Evolutionary conservation across 2,888 invertebrate species (phyloP).

Genomic region (Nomada goodeniana): DNA sequence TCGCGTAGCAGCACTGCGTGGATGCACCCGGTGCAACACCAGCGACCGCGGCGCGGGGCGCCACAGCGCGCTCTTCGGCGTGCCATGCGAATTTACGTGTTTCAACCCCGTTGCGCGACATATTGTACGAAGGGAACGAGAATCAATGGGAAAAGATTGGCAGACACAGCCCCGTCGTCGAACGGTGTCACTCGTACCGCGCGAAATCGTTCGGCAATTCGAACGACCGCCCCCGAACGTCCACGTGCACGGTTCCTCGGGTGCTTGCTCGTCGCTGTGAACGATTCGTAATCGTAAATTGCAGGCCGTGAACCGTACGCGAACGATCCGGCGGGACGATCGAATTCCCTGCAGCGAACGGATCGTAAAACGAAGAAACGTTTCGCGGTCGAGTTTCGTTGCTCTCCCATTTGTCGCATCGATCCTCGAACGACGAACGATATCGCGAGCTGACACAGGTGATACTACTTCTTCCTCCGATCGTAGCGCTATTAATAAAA

Average conservation of each 20-base stretch:
- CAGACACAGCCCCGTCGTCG: background rate
- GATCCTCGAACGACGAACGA: background rate
- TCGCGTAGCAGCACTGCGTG: background rate
- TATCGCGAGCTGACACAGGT: conserved; percentile 59
- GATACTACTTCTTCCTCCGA: conserved; percentile 80
- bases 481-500: conserved; percentile 51
- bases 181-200: conserved; percentile 9
- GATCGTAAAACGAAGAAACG: background rate
- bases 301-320: background rate
- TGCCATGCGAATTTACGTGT: conserved; percentile 42
- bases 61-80: background rate
- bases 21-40: background rate
- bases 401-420: background rate
- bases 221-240: background rate
- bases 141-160: background rate
- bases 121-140: conserved; percentile 2
- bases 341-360: background rate
- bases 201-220: conserved; percentile 21
- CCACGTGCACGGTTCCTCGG: too few relatives aligned
- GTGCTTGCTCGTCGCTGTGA: background rate
- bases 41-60: background rate
- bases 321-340: background rate
- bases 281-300: conserved; percentile 6
- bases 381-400: background rate
- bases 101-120: conserved; percentile 13